Base-by-base conservation (phyloP, 2,888 invertebrate genomes). In the Gisinianus flammeolus region DNA sequence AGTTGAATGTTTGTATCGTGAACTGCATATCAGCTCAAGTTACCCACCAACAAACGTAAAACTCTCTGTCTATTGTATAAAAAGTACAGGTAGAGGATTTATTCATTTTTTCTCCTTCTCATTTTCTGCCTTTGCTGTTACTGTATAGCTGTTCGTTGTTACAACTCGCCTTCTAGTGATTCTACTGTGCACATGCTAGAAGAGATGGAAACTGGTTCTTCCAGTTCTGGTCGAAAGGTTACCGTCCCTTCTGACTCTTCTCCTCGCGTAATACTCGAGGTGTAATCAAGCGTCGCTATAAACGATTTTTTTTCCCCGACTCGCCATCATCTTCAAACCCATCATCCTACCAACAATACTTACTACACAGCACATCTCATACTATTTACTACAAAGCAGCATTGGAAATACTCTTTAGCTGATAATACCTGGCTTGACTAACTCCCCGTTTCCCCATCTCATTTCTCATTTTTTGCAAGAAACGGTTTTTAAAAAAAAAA, bases 181-280 rank as follows among this genome's bases (percentile, higher is more conserved):
- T 24, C 58, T 58, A 58, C 58, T 58, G 58, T 26, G 24, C 22
- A 58, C 58, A 58, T 1, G 12, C 16, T 44, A 44, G 44, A 44
- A 68, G 64, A 64, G 64, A 64, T 64, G 64, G 64, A 64, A 81
- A 81, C 81, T 75, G 79, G 81, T 79, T 79, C 76, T 76, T 78
- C 83, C 81, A 83, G 83, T 83, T 83, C 76, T 80, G 80, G 78
- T 81, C 80, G 78, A 83, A 81, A 82, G 83, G 83, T 81, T 83
- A 81, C 78, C 83, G 81, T 81, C 81, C 81, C 80, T 81, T 80
- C 79, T 71, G 44, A 66, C 66, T 75, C 52, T 31, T 71, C 44
- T 44, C 26, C 16, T 24, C 68, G 12, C 33, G n/a, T 31, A 67
- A 67, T n/a, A 67, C 67, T 33, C 67, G 69, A 75, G 79, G 74